phyloP scores from a whole-genome alignment of 2,113 vertebrate genomes.

The Trematomus loennbergii region DNA sequence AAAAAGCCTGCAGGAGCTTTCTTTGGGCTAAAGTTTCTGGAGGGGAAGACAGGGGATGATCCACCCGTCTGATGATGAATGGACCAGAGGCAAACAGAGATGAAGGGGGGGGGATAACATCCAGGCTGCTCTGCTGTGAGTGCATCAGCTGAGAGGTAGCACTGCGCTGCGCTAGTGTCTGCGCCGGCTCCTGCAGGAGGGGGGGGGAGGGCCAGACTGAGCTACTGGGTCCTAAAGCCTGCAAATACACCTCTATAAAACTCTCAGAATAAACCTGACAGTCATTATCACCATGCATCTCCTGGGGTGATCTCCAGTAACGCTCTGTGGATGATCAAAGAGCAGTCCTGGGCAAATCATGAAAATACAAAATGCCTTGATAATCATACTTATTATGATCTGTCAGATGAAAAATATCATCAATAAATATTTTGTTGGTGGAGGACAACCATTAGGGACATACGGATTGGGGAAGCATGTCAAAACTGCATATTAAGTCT shows the following conservation, averaged over 20 bases:
- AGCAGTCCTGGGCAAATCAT: too few relatives aligned
- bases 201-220: constrained; percentile 38
- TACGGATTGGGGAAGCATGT: too few relatives aligned
- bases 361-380: too few relatives aligned
- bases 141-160: constrained; percentile 87
- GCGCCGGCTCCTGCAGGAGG: constrained; percentile 82
- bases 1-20: neutral
- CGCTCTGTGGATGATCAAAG: too few relatives aligned
- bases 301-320: neutral
- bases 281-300: neutral
- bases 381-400: too few relatives aligned
- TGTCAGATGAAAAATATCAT: too few relatives aligned
- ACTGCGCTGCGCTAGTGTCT: constrained; percentile 91
- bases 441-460: too few relatives aligned
- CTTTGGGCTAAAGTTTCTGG: constrained; percentile 36
- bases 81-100: constrained; percentile 14
- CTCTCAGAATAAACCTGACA: constrained; percentile 41
- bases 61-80: constrained; percentile 19
- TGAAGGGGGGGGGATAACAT: neutral
- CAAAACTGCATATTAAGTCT: too few relatives aligned
- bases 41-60: constrained; percentile 8
- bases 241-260: neutral
- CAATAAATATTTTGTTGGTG: too few relatives aligned
- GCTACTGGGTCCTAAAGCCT: constrained; percentile 92
- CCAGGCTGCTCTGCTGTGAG: constrained; percentile 45